A percentile compares a stretch with the other conserved stretches of the same genome.
Evolutionary conservation across 2,888 invertebrate genomes (phyloP).

Genomic region (Muscina levida): DNA sequence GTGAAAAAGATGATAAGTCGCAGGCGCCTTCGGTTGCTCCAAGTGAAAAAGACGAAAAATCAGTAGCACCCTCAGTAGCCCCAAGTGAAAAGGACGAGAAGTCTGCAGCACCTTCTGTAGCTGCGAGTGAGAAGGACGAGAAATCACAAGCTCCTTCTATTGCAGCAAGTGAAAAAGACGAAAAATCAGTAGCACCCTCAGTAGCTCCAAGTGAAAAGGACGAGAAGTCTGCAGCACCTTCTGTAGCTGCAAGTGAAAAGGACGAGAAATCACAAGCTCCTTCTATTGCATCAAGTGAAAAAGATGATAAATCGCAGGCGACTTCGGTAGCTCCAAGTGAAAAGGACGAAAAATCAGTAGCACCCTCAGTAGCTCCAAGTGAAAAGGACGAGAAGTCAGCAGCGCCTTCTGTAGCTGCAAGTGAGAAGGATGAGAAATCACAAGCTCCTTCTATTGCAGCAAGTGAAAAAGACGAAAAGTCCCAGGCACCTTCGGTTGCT

Average conservation of each 20-base stretch:
- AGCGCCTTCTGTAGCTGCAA: slow-evolving; percentile 38
- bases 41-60: slow-evolving; percentile 34
- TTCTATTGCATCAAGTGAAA: slow-evolving; percentile 50
- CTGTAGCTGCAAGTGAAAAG: not conserved
- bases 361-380: slow-evolving; percentile 35
- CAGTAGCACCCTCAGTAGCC: slow-evolving; percentile 60
- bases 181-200: slow-evolving; percentile 45
- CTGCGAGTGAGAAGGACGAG: slow-evolving; percentile 46
- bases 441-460: slow-evolving; percentile 36
- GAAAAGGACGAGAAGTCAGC: slow-evolving; percentile 56
- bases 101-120: slow-evolving; percentile 73
- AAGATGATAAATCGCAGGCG: slow-evolving; percentile 42
- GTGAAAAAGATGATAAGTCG: slow-evolving; percentile 24
- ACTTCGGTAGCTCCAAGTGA: slow-evolving; percentile 41
- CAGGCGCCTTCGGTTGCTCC: slow-evolving; percentile 46
- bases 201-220: slow-evolving; percentile 50
- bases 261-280: slow-evolving; percentile 44
- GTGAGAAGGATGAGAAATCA: slow-evolving; percentile 49
- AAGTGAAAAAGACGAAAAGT: slow-evolving; percentile 52
- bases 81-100: slow-evolving; percentile 45
- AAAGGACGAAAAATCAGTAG: slow-evolving; percentile 44
- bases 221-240: slow-evolving; percentile 9
- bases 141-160: slow-evolving; percentile 38
- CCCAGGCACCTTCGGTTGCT: slow-evolving; percentile 46
- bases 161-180: slow-evolving; percentile 42